Percentiles rank a stretch among this genome's conserved stretches.
These are phyloP conservation scores for Drosophila cardini DNA, from an alignment of 1,140 invertebrate species.

Conservation along the genomic window DNA sequence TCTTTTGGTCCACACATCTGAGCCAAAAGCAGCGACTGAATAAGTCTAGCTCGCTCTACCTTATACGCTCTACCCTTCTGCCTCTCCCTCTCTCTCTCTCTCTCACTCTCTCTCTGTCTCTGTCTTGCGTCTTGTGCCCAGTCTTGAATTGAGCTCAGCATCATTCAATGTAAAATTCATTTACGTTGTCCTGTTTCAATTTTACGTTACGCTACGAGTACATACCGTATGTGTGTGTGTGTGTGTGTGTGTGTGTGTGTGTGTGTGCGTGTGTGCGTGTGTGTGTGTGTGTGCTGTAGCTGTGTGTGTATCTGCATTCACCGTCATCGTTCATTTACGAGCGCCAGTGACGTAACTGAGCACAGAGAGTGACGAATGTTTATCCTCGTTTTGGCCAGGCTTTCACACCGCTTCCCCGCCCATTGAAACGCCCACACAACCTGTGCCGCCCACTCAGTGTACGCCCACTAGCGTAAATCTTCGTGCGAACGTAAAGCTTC, in stretches of 20 bases:
- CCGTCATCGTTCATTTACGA: conserved; percentile 65
- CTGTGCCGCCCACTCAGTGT: conserved; percentile 33
- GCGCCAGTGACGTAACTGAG: conserved; percentile 68
- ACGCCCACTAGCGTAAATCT: conserved; percentile 73
- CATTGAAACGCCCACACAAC: not conserved
- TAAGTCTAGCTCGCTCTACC: not conserved
- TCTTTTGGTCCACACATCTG: conserved; percentile 8
- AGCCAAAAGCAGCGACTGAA: not conserved
- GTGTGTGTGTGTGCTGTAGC: not conserved
- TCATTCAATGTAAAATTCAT: conserved; percentile 82
- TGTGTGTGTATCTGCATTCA: conserved; percentile 39
- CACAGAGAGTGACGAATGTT: conserved; percentile 59
- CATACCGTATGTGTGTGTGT: conserved; percentile 8
- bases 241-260: conserved; percentile 7
- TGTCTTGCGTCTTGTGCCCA: not conserved
- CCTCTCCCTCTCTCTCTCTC: not conserved
- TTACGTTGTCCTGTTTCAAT: conserved; percentile 79
- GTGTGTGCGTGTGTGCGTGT: conserved; percentile 1
- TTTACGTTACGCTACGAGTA: conserved; percentile 73
- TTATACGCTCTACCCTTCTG: not conserved
- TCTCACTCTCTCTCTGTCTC: conserved; percentile 5
- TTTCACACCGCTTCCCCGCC: not conserved
- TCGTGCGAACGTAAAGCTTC: conserved; percentile 51
- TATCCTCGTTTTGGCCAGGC: conserved; percentile 41
- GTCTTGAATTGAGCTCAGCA: conserved; percentile 40